Conservation (phyloP, 2,888 invertebrate genomes). For the Acanthopleura granulata region DNA sequence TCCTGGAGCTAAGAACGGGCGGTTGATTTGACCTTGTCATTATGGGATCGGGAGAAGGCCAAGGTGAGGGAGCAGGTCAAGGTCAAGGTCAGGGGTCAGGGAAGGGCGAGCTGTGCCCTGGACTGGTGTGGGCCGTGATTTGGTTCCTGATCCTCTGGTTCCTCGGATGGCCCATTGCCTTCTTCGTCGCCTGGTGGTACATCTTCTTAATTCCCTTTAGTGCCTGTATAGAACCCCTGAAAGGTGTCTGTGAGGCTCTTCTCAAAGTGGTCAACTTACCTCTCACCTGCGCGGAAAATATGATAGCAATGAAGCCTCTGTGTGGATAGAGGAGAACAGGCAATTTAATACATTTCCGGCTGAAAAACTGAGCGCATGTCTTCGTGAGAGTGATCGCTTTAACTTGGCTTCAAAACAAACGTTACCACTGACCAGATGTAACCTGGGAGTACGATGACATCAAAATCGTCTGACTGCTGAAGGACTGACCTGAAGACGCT, state of each 20-base stretch:
- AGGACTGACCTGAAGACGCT: too few relatives aligned
- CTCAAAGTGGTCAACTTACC: slow-evolving; percentile 64
- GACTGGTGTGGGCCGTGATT: slow-evolving; percentile 60
- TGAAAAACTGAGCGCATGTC: too few relatives aligned
- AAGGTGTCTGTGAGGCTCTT: slow-evolving; percentile 59
- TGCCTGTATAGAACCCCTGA: slow-evolving; percentile 57
- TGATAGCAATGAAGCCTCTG: slow-evolving; percentile 63
- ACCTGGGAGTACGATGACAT: too few relatives aligned
- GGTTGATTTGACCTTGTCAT: slow-evolving; percentile 15
- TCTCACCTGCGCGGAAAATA: slow-evolving; percentile 61
- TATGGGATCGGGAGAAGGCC: slow-evolving; percentile 40
- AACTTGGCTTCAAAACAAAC: too few relatives aligned
- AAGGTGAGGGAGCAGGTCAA: slow-evolving; percentile 41
- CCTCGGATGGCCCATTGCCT: slow-evolving; percentile 64
- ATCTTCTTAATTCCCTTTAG: slow-evolving; percentile 65
- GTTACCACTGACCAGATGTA: too few relatives aligned
- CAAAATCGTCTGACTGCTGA: too few relatives aligned
- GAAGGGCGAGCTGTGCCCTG: slow-evolving; percentile 44
- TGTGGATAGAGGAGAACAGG: slow-evolving; percentile 40
- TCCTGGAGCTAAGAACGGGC: too few relatives aligned
- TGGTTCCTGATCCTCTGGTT: slow-evolving; percentile 66
- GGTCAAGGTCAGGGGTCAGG: slow-evolving; percentile 49
- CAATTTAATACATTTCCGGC: too few relatives aligned
- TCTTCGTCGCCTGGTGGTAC: slow-evolving; percentile 64
- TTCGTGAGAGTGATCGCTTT: too few relatives aligned